These are phyloP conservation scores for Pempheris klunzingeri DNA, from an alignment of 2,797 vertebrate species.

Conservation along the genomic window DNA sequence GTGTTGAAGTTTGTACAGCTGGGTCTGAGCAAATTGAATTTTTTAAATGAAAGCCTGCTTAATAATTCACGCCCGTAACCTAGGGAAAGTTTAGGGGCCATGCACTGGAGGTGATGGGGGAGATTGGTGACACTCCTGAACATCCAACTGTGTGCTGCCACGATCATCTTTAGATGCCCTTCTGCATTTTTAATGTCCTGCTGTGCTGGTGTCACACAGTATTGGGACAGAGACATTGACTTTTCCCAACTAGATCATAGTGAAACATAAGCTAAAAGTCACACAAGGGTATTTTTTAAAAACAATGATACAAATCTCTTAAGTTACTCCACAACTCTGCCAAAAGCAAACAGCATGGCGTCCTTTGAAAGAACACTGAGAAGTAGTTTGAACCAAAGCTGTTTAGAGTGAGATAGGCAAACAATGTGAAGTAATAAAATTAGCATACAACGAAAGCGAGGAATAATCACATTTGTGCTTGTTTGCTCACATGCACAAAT, in stretches of 20 bases:
- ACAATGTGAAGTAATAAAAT: constrained; percentile 82
- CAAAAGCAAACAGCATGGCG: constrained; percentile 23
- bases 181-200: constrained; percentile 72
- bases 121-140: constrained; percentile 63
- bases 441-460: constrained; percentile 74
- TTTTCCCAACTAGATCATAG: constrained; percentile 40
- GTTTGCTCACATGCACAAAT: constrained; percentile 71
- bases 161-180: constrained; percentile 60
- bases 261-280: constrained; percentile 58
- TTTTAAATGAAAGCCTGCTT: constrained; percentile 68
- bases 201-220: constrained; percentile 52
- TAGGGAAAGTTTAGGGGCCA: constrained; percentile 55
- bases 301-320: constrained; percentile 30
- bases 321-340: constrained; percentile 27
- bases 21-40: constrained; percentile 59
- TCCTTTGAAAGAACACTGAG: constrained; percentile 50
- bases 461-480: constrained; percentile 80
- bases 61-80: constrained; percentile 74
- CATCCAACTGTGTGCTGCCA: constrained; percentile 63
- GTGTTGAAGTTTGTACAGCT: constrained; percentile 52
- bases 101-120: constrained; percentile 46
- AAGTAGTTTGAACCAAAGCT: constrained; percentile 66
- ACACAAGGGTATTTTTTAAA: constrained; percentile 41
- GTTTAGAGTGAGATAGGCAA: constrained; percentile 70
- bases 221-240: constrained; percentile 37